Evolutionary conservation across 2,888 invertebrate genomes (phyloP).

Genomic region (Pediacus dermestoides): DNA sequence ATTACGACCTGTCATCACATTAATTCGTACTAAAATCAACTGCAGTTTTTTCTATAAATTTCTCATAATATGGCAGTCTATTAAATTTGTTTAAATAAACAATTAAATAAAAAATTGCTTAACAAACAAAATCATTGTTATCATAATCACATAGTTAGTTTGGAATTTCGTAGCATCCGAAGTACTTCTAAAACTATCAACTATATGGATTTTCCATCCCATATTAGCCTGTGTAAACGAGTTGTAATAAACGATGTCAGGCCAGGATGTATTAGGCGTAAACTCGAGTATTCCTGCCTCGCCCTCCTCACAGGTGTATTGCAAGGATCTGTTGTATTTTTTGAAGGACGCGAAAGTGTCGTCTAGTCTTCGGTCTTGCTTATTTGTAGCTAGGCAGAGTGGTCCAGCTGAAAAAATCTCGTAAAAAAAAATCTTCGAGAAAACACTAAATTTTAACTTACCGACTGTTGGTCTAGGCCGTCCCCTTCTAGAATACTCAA

Average conservation of each 20-base stretch:
- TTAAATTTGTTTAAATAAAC: conserved; percentile 33
- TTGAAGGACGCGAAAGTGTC: conserved; percentile 75
- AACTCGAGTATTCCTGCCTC: conserved; percentile 71
- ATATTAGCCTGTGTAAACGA: conserved; percentile 91
- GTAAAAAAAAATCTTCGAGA: conserved; percentile 7
- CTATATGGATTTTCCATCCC: conserved; percentile 91
- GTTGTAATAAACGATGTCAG: conserved; percentile 88
- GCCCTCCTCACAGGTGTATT: conserved; percentile 67
- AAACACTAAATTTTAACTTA: conserved; percentile 33
- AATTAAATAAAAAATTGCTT: conserved; percentile 36
- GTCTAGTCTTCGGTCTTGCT: conserved; percentile 71
- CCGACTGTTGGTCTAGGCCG: conserved; percentile 74
- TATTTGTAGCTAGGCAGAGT: conserved; percentile 66
- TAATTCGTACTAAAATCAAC: too few species aligned
- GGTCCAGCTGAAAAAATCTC: conserved; percentile 62
- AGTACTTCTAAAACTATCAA: conserved; percentile 65
- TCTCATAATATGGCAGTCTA: conserved; percentile 9
- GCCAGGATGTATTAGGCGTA: conserved; percentile 86
- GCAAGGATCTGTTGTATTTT: conserved; percentile 77
- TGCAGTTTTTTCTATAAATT: too few species aligned
- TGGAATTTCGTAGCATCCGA: conserved; percentile 14
- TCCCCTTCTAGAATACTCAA: conserved; percentile 77
- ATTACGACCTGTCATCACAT: too few species aligned
- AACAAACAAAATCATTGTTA: conserved; percentile 32
- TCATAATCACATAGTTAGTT: conserved; percentile 9